A percentile compares a stretch with the other conserved stretches of the same genome.
Evolutionary conservation across 2,113 vertebrate species (phyloP).

Genomic region (Urocolius indicus): DNA sequence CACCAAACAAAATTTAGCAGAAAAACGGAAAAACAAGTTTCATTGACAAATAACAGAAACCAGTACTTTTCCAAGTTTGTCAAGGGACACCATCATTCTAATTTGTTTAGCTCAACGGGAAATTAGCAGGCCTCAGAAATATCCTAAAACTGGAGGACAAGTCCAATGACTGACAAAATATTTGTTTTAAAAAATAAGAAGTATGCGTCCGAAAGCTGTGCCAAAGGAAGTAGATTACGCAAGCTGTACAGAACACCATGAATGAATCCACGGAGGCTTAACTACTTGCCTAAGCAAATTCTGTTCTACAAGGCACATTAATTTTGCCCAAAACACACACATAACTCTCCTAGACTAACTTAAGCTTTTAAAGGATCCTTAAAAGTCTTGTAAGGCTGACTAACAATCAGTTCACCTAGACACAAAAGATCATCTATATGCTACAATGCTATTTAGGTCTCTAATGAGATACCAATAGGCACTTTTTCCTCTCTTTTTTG

Average conservation of each 20-base stretch:
- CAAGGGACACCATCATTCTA: neutral
- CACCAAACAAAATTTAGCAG: neutral
- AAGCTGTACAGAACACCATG: neutral
- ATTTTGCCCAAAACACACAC: neutral
- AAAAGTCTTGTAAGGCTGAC: neutral
- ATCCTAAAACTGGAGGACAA: neutral
- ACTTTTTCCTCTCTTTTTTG: neutral
- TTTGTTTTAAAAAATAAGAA: neutral
- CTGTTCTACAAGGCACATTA: neutral
- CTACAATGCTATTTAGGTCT: neutral
- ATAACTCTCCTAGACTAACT: neutral
- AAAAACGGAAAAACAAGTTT: neutral
- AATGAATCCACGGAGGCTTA: neutral
- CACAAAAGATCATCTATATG: neutral
- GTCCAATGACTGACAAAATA: neutral
- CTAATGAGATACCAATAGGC: neutral
- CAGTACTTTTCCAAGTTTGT: neutral
- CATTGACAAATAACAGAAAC: neutral
- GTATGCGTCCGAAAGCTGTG: neutral
- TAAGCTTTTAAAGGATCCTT: neutral
- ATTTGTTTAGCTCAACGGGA: neutral
- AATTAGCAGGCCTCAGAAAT: neutral
- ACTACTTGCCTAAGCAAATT: neutral
- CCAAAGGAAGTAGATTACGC: slow-evolving; percentile 14
- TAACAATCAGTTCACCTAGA: neutral